These are phyloP conservation scores for Entelurus aequoreus DNA, from an alignment of 2,113 vertebrate genomes.

Conservation along the genomic window DNA sequence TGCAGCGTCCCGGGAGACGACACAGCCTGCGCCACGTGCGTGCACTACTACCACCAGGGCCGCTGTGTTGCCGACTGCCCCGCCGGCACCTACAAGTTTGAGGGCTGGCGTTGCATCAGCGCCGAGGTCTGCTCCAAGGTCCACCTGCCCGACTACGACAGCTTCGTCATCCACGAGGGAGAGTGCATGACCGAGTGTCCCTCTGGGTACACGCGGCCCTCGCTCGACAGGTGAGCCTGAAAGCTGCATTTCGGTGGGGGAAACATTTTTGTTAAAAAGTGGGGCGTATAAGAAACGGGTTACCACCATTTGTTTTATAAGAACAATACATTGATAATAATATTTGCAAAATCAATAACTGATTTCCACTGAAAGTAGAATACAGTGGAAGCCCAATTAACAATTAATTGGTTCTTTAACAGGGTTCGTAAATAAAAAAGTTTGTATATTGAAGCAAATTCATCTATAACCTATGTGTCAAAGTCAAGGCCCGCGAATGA, in stretches of 20 bases:
- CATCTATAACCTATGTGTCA: too few relatives aligned
- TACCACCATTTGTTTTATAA: too few relatives aligned
- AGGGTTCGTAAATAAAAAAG: too few relatives aligned
- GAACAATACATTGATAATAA: too few relatives aligned
- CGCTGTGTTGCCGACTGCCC: constrained; percentile 87
- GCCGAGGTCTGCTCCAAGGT: constrained; percentile 82
- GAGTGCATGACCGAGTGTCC: constrained; percentile 93
- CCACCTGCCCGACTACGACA: constrained; percentile 73
- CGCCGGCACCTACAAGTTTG: constrained; percentile 84
- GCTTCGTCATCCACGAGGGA: constrained; percentile 85
- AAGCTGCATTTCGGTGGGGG: constrained; percentile 1
- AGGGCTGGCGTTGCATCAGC: constrained; percentile 94
- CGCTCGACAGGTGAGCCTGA: constrained; percentile 51
- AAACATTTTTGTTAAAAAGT: too few relatives aligned
- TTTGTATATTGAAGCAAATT: too few relatives aligned
- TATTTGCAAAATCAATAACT: too few relatives aligned
- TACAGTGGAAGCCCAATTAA: too few relatives aligned
- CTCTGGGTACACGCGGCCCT: constrained; percentile 83
- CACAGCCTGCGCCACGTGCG: constrained; percentile 84
- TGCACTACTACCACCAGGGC: constrained; percentile 84
- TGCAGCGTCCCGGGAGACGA: constrained; percentile 77
- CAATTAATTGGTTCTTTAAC: too few relatives aligned
- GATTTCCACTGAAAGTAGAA: too few relatives aligned
- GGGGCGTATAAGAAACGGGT: too few relatives aligned
- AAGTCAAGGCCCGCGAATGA: too few relatives aligned